Base-by-base conservation (phyloP, 2,797 vertebrate species). In the Zonotrichia albicollis region DNA sequence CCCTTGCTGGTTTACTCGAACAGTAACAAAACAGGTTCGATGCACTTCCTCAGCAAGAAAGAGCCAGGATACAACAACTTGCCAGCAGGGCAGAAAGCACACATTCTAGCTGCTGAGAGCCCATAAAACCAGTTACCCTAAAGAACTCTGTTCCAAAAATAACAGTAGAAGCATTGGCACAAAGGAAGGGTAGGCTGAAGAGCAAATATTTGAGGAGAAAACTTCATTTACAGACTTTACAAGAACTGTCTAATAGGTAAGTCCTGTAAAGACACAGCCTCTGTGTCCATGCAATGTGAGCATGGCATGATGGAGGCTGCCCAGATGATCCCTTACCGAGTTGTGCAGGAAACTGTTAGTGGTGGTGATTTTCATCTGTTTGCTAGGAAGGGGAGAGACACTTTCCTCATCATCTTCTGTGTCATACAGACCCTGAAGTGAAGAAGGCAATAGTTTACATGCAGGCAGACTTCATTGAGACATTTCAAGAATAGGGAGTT, bases 321-420 rank as follows among this genome's bases (percentile, higher is more conserved):
- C 82, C 71, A 90, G 67, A 38, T 50, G 61, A 79, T 30, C 34
- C 42, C 96, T 95, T 97, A 98, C 98, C 94, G 87, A 21, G 4
- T 96, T 98, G 76, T 97, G 97, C 62, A 97, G 90, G 83, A 98
- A 97, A 92, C 93, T 97, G 94, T 98, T 98, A 6, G 98, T 88
- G 54, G 98, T 96, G 30, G 98, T 98, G 58, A 99, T 98, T 97
- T 99, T 99, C 96, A 99, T 98, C 96, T 99, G 98, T 97, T 99
- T 99, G 95, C 94, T 98, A 66, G 98, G 93, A 94, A 98, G 81
- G 26, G 97, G 96, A 79, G 97, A 76, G 26, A 87, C 6, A 29
- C 84, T 74, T 60, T 97, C 97, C 29, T 99, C 98, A 4, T 98
- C 98, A 36, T 98, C 98, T 84, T 98, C 98, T 38, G 95, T 27